These are phyloP conservation scores for Spheniscus mendiculus DNA, from an alignment of 2,113 vertebrate species.

Conservation along the genomic window DNA sequence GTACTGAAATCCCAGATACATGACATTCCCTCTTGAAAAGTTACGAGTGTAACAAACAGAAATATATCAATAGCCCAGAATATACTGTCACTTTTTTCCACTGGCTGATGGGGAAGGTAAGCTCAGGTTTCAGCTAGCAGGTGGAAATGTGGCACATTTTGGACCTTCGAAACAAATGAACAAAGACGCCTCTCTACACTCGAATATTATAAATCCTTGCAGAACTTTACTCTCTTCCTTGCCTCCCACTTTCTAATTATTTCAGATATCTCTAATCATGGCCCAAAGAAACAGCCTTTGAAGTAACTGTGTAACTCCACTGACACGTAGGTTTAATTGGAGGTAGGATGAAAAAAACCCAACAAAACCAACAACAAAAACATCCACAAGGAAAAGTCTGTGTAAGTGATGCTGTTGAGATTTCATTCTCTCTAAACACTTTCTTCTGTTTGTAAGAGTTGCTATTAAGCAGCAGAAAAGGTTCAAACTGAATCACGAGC, in stretches of 20 bases:
- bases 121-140: neutral
- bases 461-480: neutral
- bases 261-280: neutral
- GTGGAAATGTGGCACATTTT: neutral
- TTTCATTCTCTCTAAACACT: neutral
- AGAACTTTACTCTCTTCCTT: neutral
- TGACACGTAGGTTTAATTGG: neutral
- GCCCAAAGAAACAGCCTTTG: neutral
- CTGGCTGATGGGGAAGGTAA: neutral
- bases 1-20: neutral
- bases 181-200: neutral
- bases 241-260: neutral
- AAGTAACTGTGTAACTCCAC: neutral
- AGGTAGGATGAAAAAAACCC: neutral
- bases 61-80: neutral
- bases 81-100: neutral
- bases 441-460: neutral
- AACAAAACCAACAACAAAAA: neutral
- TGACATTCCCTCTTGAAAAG: neutral
- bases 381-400: neutral
- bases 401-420: neutral
- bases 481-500: neutral
- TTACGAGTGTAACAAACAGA: no score
- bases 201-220: neutral
- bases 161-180: neutral